Conservation (phyloP, 2,113 vertebrate genomes). For the Larimichthys polyactis region DNA sequence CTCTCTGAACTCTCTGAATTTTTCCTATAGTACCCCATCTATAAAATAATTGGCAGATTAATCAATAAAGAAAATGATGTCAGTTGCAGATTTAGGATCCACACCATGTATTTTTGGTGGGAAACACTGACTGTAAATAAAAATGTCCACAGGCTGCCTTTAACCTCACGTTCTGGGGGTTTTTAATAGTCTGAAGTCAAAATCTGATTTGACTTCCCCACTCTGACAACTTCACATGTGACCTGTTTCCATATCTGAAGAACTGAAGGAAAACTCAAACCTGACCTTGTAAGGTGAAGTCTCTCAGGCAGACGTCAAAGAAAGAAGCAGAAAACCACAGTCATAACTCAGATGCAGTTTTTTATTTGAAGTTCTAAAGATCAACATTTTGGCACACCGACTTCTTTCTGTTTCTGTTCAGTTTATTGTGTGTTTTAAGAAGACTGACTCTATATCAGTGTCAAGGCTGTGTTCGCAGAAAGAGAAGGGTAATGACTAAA, state of each 20-base stretch:
- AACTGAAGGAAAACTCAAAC: background rate
- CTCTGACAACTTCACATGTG: background rate
- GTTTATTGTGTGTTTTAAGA: background rate
- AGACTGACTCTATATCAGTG: slow-evolving; percentile 2
- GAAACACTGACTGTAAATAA: background rate
- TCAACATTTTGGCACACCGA: background rate
- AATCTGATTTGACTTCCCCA: background rate
- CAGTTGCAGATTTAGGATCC: background rate
- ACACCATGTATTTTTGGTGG: background rate
- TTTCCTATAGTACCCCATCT: too few relatives aligned
- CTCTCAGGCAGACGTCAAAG: slow-evolving; percentile 5
- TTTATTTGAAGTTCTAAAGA: slow-evolving; percentile 6
- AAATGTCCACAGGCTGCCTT: background rate
- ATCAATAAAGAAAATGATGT: background rate
- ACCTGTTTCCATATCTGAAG: background rate
- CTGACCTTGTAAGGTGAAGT: background rate
- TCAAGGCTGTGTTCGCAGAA: background rate
- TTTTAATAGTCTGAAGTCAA: background rate
- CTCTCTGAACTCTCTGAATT: background rate
- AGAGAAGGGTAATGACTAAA: background rate
- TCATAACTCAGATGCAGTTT: slow-evolving; percentile 3
- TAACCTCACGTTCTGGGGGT: background rate
- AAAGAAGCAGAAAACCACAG: background rate
- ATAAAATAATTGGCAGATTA: background rate
- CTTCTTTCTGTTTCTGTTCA: background rate